Evolutionary conservation across 2,797 vertebrate genomes (phyloP).

Genomic region (Cetoscarus ocellatus): DNA sequence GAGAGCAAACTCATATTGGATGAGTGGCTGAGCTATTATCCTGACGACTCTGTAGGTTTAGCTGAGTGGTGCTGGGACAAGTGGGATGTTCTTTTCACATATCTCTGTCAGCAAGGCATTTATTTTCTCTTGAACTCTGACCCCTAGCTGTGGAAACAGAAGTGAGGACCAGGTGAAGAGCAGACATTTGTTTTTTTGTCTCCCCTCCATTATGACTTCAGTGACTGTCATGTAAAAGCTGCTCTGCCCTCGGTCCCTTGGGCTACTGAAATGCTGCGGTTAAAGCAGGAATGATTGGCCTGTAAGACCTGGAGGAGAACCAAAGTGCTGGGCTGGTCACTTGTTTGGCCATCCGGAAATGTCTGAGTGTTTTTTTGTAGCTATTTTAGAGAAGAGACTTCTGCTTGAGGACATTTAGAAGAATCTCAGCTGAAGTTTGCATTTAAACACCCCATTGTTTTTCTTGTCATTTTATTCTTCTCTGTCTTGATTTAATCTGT

Average conservation of each 20-base stretch:
- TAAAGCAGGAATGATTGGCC: conserved; percentile 47
- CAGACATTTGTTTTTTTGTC: conserved; percentile 17
- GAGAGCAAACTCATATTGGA: conserved; percentile 38
- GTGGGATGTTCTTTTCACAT: conserved; percentile 56
- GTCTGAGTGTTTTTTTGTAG: conserved; percentile 55
- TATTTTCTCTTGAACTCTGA: conserved; percentile 69
- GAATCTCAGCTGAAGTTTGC: conserved; percentile 12
- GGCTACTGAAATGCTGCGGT: conserved; percentile 59
- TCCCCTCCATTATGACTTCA: conserved; percentile 4
- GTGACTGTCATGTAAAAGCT: conserved; percentile 60
- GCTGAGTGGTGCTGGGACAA: conserved; percentile 31
- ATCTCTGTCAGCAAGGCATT: conserved; percentile 69
- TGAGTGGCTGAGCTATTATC: conserved; percentile 46
- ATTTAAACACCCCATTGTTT: conserved; percentile 29
- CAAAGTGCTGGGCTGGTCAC: conserved; percentile 40
- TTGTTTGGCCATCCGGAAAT: conserved; percentile 61
- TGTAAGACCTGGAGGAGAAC: conserved; percentile 55
- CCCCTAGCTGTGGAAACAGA: conserved; percentile 60
- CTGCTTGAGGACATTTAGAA: conserved; percentile 45
- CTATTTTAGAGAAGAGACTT: conserved; percentile 52
- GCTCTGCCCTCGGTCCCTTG: conserved; percentile 39
- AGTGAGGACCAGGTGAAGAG: conserved; percentile 71
- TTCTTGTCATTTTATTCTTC: background rate
- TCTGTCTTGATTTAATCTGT: background rate
- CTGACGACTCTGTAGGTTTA: conserved; percentile 23